phyloP scores from a whole-genome alignment of 2,113 vertebrate genomes.

The Cyprinodon brontotheroides region DNA sequence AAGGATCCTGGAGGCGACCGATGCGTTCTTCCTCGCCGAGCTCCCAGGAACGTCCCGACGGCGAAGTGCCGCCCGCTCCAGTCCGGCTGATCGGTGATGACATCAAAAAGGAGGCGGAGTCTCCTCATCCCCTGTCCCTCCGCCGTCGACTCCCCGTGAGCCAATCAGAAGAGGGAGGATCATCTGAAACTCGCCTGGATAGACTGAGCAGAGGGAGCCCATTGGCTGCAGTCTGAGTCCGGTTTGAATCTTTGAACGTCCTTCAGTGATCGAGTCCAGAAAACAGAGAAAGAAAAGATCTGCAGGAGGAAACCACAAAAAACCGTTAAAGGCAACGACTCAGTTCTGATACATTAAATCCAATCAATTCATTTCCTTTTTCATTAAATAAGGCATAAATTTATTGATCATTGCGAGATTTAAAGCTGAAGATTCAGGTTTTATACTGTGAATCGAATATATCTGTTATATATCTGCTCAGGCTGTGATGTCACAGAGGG shows the following conservation, averaged over 20 bases:
- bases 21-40: not conserved
- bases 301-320: conserved; percentile 17
- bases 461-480: no score
- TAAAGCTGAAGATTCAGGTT: no score
- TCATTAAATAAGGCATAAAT: no score
- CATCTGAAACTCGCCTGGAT: conserved; percentile 61
- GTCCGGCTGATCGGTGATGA: conserved; percentile 51
- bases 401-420: no score
- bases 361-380: not conserved
- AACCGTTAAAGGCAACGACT: not conserved
- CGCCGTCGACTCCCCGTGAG: conserved; percentile 12
- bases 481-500: no score
- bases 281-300: conserved; percentile 33
- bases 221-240: conserved; percentile 52
- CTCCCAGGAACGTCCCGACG: conserved; percentile 9
- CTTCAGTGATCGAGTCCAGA: conserved; percentile 39
- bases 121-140: conserved; percentile 67
- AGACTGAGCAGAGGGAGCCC: conserved; percentile 42
- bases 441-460: no score
- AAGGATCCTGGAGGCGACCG: conserved; percentile 36
- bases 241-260: conserved; percentile 32
- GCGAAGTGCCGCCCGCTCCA: conserved; percentile 7
- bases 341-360: not conserved
- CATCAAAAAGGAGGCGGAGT: conserved; percentile 63
- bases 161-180: conserved; percentile 63